These are phyloP conservation scores for Ips typographus DNA, from an alignment of 1,140 invertebrate genomes.

Conservation along the genomic window DNA sequence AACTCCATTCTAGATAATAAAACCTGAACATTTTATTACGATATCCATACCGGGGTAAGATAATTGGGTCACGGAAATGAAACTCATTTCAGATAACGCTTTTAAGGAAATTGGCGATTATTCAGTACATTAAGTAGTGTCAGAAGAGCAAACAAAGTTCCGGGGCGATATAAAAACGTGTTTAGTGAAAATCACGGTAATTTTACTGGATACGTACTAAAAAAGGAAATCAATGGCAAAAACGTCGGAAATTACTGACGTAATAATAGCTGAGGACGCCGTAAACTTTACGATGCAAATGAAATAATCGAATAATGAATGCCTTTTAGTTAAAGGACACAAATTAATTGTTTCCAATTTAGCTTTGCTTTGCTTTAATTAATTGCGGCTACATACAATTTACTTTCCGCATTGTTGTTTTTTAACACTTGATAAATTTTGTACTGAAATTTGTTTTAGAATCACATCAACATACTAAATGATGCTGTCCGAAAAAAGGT, in stretches of 20 bases:
- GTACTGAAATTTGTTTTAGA: too few relatives aligned
- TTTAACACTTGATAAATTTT: too few relatives aligned
- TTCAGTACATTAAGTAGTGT: conserved; percentile 26
- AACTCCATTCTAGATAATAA: background rate
- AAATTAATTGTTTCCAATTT: conserved; percentile 2
- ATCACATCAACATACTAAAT: too few relatives aligned
- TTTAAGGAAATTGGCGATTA: conserved; percentile 32
- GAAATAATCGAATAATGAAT: conserved; percentile 4
- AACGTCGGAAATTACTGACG: background rate
- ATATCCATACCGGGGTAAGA: background rate
- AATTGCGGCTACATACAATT: background rate
- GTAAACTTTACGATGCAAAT: background rate
- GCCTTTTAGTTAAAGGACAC: background rate
- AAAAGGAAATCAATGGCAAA: background rate
- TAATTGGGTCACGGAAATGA: conserved; percentile 26
- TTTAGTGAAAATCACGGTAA: conserved; percentile 17
- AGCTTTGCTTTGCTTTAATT: background rate
- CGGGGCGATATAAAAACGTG: conserved; percentile 13
- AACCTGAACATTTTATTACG: background rate
- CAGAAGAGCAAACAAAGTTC: conserved; percentile 20
- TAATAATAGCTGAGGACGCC: conserved; percentile 5
- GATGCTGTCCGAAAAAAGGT: too few relatives aligned
- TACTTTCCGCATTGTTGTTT: too few relatives aligned
- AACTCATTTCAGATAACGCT: conserved; percentile 23
- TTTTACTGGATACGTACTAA: conserved; percentile 1